Percentiles rank a stretch among this genome's conserved stretches.
Conservation (phyloP, 2,113 vertebrate species). For the Pterocles gutturalis region DNA sequence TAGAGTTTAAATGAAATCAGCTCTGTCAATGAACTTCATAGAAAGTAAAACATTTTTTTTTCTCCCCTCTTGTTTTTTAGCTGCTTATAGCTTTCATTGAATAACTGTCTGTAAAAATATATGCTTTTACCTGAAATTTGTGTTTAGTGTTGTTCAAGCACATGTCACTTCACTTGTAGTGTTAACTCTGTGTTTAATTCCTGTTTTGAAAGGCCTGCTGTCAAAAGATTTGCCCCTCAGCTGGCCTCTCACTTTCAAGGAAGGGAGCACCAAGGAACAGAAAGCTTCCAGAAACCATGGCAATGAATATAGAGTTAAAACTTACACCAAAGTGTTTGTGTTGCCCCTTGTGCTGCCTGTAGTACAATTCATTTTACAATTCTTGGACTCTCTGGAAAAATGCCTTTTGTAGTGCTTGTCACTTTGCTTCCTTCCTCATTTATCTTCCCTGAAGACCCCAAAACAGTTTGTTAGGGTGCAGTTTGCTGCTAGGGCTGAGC, state of each 20-base stretch:
- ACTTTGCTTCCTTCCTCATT: not conserved
- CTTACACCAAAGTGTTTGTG: not conserved
- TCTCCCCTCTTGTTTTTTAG: not conserved
- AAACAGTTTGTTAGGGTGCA: not conserved
- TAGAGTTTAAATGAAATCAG: not conserved
- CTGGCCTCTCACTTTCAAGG: not conserved
- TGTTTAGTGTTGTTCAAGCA: not conserved
- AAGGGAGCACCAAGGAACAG: not conserved
- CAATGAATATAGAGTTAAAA: not conserved
- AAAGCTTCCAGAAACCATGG: not conserved
- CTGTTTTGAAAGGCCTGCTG: not conserved
- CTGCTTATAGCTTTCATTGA: not conserved
- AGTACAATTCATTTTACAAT: not conserved
- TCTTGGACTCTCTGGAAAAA: not conserved
- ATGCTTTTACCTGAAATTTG: not conserved
- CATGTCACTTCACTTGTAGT: accelerated
- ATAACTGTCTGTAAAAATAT: not conserved
- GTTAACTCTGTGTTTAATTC: not conserved
- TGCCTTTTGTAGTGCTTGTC: not conserved
- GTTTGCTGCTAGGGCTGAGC: not conserved
- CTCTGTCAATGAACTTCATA: not conserved
- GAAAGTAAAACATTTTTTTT: not conserved
- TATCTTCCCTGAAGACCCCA: not conserved
- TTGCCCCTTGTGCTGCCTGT: not conserved
- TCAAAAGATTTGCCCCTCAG: not conserved